Evolutionary conservation across 1,140 invertebrate genomes (phyloP), one percentile per base, ranked within the genome.

Genomic region (Zeugodacus cucurbitae): DNA sequence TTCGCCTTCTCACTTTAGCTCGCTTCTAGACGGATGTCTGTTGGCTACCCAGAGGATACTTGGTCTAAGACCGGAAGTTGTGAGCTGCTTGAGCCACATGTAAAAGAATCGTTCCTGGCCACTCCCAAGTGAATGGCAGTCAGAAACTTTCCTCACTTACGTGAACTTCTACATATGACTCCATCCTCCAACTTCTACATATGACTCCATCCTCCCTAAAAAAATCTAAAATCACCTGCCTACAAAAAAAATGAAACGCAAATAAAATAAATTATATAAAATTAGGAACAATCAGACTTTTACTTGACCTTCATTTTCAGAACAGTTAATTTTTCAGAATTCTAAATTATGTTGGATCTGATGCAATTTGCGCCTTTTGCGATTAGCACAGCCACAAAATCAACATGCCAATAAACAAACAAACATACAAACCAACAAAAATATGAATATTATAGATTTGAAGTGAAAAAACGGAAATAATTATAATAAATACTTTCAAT

Each of bases 401-500:
- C 58, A 5, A 17, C 26, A 34, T 41, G n/a, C 10, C 32, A 74
- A 44, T 6, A n/a, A 26, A 82, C 22, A 48, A 26, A 48, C 26
- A 17, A 70, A 70, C n/a, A 37, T 20, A 14, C 29, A 70, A 70
- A 70, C 29, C 34, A 70, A 70, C 26, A 20, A 26, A 70, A 70
- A 48, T 82, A 44, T 29, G 14, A 37, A 37, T 32, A 74, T 11
- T 82, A 37, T 82, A 82, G n/a, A 82, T 82, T 82, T 48, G 7
- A 48, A 82, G 41, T 48, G n/a, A 48, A 82, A 82, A 44, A 82
- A 48, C 74, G 74, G 74, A 82, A 82, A 82, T 48, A 82, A 82
- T 82, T 82, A 82, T 82, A 82, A 82, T 82, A 82, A 82, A 82
- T 82, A 82, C 74, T 82, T 82, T 82, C 74, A 48, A 82, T 82